Percentiles rank a stretch among this genome's conserved stretches.
phyloP scores from a whole-genome alignment of 2,888 invertebrate species.

The Emmelina monodactyla region DNA sequence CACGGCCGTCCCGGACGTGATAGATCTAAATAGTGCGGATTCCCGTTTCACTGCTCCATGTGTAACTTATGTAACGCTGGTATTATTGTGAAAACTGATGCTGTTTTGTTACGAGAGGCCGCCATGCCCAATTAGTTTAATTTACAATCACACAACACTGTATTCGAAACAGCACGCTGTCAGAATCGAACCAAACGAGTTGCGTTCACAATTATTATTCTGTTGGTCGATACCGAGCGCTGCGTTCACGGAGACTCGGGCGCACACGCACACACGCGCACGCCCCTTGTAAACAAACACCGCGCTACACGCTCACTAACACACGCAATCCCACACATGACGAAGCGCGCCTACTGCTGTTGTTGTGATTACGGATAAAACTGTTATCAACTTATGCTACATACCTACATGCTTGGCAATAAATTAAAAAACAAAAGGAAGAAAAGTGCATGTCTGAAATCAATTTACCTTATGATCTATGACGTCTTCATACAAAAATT shows the following conservation, averaged over 20 bases:
- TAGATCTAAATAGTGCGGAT: constrained; percentile 28
- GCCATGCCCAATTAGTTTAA: constrained; percentile 61
- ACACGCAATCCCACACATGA: neutral
- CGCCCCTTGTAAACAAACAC: constrained; percentile 19
- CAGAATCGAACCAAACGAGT: constrained; percentile 52
- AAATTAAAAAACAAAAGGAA: too few relatives aligned
- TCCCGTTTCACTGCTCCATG: constrained; percentile 36
- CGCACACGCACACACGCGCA: constrained; percentile 29
- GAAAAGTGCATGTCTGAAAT: too few relatives aligned
- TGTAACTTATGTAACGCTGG: constrained; percentile 36
- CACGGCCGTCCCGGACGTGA: constrained; percentile 34
- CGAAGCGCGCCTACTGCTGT: neutral
- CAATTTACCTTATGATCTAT: too few relatives aligned
- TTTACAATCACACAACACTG: constrained; percentile 49
- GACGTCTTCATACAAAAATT: too few relatives aligned
- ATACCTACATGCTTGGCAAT: too few relatives aligned
- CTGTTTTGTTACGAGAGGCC: constrained; percentile 49
- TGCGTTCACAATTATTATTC: constrained; percentile 54
- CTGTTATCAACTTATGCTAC: neutral
- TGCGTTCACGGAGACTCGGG: constrained; percentile 42
- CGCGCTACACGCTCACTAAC: constrained; percentile 25
- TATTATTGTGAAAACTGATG: constrained; percentile 42
- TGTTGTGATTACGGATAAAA: neutral
- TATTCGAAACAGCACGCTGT: constrained; percentile 53
- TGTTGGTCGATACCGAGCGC: constrained; percentile 33